Percentiles rank a stretch among this genome's conserved stretches.
phyloP scores from a whole-genome alignment of 2,888 invertebrate genomes.

The Sphecodes monilicornis region DNA sequence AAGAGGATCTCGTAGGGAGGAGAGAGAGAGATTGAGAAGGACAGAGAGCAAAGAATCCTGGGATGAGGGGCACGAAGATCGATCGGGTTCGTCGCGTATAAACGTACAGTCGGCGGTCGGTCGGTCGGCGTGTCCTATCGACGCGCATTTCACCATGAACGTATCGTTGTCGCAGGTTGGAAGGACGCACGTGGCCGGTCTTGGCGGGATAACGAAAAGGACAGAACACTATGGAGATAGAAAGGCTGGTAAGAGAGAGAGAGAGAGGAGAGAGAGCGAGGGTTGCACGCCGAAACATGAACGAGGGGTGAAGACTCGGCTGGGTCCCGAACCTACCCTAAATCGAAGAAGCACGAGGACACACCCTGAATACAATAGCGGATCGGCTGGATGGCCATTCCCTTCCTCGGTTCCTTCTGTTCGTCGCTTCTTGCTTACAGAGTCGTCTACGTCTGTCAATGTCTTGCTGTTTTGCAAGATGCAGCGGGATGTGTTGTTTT shows the following conservation, averaged over 20 bases:
- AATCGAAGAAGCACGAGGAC: conserved; percentile 81
- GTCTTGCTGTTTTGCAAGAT: too few species aligned
- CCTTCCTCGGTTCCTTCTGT: background rate
- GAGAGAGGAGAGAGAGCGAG: background rate
- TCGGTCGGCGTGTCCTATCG: conserved; percentile 8
- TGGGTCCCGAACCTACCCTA: conserved; percentile 78
- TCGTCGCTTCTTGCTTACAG: background rate
- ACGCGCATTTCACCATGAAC: conserved; percentile 50
- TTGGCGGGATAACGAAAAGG: conserved; percentile 60
- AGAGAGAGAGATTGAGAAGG: background rate
- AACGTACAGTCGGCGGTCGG: conserved; percentile 45
- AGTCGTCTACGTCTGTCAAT: background rate
- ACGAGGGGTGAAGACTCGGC: conserved; percentile 38
- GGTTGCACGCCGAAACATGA: background rate
- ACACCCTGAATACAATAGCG: conserved; percentile 75
- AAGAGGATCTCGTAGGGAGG: conserved; percentile 58
- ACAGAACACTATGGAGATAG: conserved; percentile 18
- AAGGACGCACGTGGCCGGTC: conserved; percentile 60
- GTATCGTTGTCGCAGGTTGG: conserved; percentile 37
- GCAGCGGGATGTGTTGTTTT: too few species aligned
- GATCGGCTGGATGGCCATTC: background rate
- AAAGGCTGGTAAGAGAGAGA: background rate
- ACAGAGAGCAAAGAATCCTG: conserved; percentile 17
- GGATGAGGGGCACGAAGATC: conserved; percentile 70
- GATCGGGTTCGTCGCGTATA: conserved; percentile 75